A percentile compares a stretch with the other conserved stretches of the same genome.
phyloP scores from a whole-genome alignment of 2,113 vertebrate genomes.

The Boulengeromyrus knoepffleri region DNA sequence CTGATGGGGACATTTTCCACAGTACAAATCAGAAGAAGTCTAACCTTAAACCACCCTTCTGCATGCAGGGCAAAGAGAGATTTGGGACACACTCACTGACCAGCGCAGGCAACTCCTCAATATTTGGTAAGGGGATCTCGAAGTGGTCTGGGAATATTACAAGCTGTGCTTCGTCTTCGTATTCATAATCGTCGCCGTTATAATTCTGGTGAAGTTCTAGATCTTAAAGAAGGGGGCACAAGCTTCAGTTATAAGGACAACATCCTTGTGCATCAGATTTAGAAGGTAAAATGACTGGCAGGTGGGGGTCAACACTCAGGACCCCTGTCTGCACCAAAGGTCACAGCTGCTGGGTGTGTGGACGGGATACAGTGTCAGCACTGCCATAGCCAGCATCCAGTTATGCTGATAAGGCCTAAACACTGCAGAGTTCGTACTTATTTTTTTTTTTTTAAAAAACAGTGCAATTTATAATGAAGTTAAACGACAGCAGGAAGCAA shows the following conservation, averaged over 20 bases:
- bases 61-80: slow-evolving; percentile 35
- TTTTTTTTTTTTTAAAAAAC: neutral
- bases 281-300: neutral
- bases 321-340: neutral
- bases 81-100: slow-evolving; percentile 71
- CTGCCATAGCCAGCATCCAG: neutral
- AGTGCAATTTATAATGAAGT: neutral
- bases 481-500: neutral
- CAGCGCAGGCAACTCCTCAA: slow-evolving; percentile 96
- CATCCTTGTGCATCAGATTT: neutral
- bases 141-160: slow-evolving; percentile 98
- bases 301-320: neutral
- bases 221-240: slow-evolving; percentile 70
- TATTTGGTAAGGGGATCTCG: slow-evolving; percentile 96
- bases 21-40: neutral
- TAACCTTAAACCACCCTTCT: slow-evolving; percentile 17
- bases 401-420: neutral
- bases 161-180: slow-evolving; percentile 94
- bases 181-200: slow-evolving; percentile 89
- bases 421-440: neutral
- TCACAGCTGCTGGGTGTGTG: neutral
- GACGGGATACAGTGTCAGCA: neutral
- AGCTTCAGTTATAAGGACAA: slow-evolving; percentile 12
- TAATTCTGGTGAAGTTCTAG: slow-evolving; percentile 85
- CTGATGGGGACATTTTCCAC: neutral